These are phyloP conservation scores for Kryphioiulus occultus DNA, from an alignment of 2,888 invertebrate genomes.

Conservation along the genomic window DNA sequence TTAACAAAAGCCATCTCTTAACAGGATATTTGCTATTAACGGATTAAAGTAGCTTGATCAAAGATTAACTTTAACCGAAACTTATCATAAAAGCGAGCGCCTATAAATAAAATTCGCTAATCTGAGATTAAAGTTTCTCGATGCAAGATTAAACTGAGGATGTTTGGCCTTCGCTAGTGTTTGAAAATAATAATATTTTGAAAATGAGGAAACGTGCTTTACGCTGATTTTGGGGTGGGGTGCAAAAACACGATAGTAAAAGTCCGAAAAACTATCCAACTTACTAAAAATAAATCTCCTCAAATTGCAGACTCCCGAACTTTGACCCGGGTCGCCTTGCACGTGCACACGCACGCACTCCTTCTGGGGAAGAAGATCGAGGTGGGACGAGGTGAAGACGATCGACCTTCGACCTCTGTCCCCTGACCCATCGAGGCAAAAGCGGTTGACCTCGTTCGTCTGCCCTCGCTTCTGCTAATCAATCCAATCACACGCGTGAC, in stretches of 20 bases:
- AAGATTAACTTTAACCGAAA: too few species aligned
- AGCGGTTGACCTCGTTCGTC: slow-evolving; percentile 24
- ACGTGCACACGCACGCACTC: neutral
- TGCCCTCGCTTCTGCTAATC: slow-evolving; percentile 37
- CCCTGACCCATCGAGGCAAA: slow-evolving; percentile 31
- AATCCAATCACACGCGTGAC: slow-evolving; percentile 18
- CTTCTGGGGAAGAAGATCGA: neutral
- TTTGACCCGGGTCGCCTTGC: neutral
- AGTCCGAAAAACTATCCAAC: neutral
- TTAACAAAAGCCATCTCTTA: too few species aligned
- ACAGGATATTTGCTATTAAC: too few species aligned
- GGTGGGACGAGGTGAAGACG: neutral
- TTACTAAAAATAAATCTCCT: neutral
- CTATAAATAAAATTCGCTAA: too few species aligned
- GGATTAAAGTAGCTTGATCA: too few species aligned
- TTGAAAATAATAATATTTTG: slow-evolving; percentile 1
- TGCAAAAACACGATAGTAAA: neutral
- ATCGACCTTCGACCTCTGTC: neutral
- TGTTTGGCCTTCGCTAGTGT: neutral
- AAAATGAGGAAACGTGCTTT: neutral
- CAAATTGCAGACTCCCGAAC: neutral
- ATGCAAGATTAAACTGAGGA: neutral
- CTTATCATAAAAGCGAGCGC: too few species aligned
- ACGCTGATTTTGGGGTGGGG: neutral
- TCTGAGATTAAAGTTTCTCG: too few species aligned